phyloP scores from a whole-genome alignment of 2,797 vertebrate species.

The Graptemys geographica region DNA sequence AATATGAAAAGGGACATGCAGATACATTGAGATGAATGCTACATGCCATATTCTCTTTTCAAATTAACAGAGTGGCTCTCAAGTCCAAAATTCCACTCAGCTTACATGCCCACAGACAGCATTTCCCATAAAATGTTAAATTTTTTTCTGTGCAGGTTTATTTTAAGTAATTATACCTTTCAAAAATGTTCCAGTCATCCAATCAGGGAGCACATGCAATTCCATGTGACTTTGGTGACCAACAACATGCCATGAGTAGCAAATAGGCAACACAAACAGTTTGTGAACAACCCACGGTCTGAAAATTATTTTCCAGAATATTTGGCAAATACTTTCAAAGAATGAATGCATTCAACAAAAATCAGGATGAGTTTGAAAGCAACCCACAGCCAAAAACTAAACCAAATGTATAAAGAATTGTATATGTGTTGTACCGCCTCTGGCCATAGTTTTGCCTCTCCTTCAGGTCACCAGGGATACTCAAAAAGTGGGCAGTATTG shows the following conservation, averaged over 20 bases:
- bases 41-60: background rate
- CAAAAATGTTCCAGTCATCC: background rate
- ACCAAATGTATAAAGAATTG: background rate
- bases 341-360: background rate
- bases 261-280: background rate
- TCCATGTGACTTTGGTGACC: background rate
- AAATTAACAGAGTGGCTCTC: background rate
- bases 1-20: background rate
- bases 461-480: background rate
- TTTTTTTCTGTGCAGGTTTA: background rate
- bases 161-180: background rate
- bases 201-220: background rate
- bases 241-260: background rate
- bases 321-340: background rate
- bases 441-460: background rate
- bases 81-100: background rate
- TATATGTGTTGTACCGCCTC: background rate
- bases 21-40: rapidly evolving
- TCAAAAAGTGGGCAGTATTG: background rate
- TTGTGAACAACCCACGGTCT: background rate
- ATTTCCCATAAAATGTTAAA: background rate
- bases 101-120: background rate
- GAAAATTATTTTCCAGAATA: background rate
- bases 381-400: background rate
- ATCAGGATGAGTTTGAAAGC: background rate